Base-by-base conservation (phyloP, 2,797 vertebrate species). In the Sebastes taczanowskii region DNA sequence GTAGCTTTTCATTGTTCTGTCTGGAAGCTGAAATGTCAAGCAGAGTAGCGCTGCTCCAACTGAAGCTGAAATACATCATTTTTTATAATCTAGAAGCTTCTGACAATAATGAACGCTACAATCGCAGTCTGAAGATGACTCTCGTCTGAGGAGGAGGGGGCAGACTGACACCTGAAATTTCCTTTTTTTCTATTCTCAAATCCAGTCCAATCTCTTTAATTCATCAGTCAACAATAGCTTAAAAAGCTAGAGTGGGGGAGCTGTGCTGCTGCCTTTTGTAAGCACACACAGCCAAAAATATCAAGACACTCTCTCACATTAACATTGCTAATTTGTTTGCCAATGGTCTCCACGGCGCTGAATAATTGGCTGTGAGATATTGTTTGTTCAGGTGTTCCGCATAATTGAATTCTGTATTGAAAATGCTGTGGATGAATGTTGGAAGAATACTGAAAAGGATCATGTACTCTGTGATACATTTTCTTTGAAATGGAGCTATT, bases 341-440 rank as follows among this genome's bases (percentile, higher is more conserved):
- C 87, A 80, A 90, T 90, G 88, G 88, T 93, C 95, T 94, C 94
- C 93, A 90, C 91, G 92, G 90, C 75, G 63, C 90, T 84, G 89
- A 92, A 94, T 94, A 94, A 95, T 95, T 95, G 92, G 92, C 94
- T 91, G 90, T 90, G 94, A 94, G 90, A 94, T 94, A 94, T 93
- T 94, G 94, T 96, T 95, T 95, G 95, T 94, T 96, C 95, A 96
- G 95, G 94, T 96, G 95, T 95, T 96, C 88, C 82, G 85, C 88
- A 85, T 94, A 95, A 96, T 96, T 95, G 93, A 95, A 95, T 95
- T 93, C 92, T 88, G 84, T 89, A 94, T 94, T 95, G 93, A 92
- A 94, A 94, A 91, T 89, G 77, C 87, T 78, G 77, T 60, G 89
- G 82, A 84, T 87, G 91, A 93, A 93, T 94, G 89, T 90, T 83